Evolutionary conservation across 2,888 invertebrate species (phyloP), one percentile per base, ranked within the genome.

Genomic region (Cheilosia vulpina): DNA sequence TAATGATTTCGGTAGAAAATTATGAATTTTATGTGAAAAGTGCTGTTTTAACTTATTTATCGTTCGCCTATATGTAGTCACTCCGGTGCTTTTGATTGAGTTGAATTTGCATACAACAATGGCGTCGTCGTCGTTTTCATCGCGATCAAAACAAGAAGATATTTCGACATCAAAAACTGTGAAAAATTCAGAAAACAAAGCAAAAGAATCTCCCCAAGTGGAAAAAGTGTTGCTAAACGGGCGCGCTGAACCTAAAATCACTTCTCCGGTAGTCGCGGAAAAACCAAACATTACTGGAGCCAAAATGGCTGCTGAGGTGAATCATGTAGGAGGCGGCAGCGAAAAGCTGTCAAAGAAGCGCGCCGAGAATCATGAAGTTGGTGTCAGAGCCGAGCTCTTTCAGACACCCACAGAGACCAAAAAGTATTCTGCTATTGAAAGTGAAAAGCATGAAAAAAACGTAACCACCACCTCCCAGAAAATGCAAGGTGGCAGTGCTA

Each of bases 81-180:
- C 73, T 82, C 81, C 81, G 82, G 87, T 87, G 87, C 81, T 81
- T 87, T 73, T 55, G 68, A 77, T 55, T 68, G 80, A 85, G 77
- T 82, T 87, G 82, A 87, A 87, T 87, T 87, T 87, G 87, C 87
- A 87, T 87, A 87, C 87, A 87, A 85, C 78, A 87, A 87, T 87
- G 87, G 87, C 87, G 87, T 87, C 87, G 57, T 87, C 87, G 57
- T 65, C 82, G 82, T 82, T 77, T 43, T 77, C 77, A 62, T 87
- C 87, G 73, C 82, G 52, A 78, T 78, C 87, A 87, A 87, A 87
- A 87, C 87, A 87, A 87, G 81, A 82, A 72, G 72, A 81, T 63
- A 81, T 81, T 69, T 77, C 87, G 63, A 87, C 82, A 69, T 73
- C 69, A 31, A 60, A 82, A 77, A 87, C 47, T 50, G 68, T 71